These are phyloP conservation scores for Biston betularia DNA, from an alignment of 2,888 invertebrate species.

Conservation along the genomic window DNA sequence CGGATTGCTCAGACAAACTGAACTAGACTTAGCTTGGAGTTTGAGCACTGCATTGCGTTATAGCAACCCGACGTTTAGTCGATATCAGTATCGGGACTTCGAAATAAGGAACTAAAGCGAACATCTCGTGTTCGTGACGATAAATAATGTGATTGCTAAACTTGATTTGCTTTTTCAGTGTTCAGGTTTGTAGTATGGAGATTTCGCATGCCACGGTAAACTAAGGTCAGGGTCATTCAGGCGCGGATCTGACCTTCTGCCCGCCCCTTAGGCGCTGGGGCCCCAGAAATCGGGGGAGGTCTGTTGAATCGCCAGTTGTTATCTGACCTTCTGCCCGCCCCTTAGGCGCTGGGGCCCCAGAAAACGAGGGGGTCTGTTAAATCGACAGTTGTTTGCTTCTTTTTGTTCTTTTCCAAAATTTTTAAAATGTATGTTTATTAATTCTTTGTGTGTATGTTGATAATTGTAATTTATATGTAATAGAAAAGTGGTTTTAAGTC, in stretches of 20 bases:
- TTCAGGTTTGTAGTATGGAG: constrained; percentile 11
- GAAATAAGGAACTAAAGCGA: constrained; percentile 7
- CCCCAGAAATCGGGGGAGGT: neutral
- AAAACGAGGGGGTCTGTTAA: neutral
- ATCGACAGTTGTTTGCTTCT: too few species aligned
- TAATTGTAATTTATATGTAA: too few species aligned
- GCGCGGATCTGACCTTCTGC: neutral
- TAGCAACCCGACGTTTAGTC: constrained; percentile 21
- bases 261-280: neutral
- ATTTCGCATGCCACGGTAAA: constrained; percentile 1
- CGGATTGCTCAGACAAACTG: constrained; percentile 8
- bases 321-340: neutral
- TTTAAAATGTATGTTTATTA: too few species aligned
- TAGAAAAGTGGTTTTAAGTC: too few species aligned
- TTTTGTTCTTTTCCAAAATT: too few species aligned
- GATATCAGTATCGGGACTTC: constrained; percentile 10
- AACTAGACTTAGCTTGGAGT: neutral
- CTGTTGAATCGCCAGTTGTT: too few species aligned
- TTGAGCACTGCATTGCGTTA: constrained; percentile 15
- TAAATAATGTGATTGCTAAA: constrained; percentile 14
- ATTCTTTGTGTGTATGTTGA: too few species aligned
- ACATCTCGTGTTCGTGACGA: constrained; percentile 23
- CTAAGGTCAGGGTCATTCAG: constrained; percentile 1
- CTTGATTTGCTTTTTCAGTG: constrained; percentile 12
- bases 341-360: neutral